Percentiles rank a stretch among this genome's conserved stretches.
Evolutionary conservation across 1,140 invertebrate genomes (phyloP).

Genomic region (Platyscapa corneri): DNA sequence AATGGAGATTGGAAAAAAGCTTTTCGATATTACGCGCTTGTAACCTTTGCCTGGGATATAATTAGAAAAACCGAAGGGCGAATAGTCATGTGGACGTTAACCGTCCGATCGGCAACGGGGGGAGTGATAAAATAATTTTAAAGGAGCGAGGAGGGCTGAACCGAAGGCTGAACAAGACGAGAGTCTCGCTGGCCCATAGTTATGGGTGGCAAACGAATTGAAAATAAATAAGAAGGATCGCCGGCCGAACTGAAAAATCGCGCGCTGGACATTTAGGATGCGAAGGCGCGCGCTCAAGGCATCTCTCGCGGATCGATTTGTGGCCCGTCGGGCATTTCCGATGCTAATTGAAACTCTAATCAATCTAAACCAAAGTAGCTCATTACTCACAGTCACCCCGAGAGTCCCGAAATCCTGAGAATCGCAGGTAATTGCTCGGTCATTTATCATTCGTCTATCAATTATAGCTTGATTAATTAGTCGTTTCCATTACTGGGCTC

Average conservation of each 20-base stretch:
- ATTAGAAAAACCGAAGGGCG: too few relatives aligned
- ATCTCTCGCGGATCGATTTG: conserved; percentile 28
- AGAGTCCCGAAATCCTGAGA: conserved; percentile 37
- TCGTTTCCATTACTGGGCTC: background rate
- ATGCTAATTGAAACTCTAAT: conserved; percentile 47
- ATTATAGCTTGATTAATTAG: conserved; percentile 47
- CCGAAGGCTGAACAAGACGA: background rate
- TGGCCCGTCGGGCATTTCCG: conserved; percentile 6
- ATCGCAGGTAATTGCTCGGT: conserved; percentile 16
- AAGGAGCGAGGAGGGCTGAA: background rate
- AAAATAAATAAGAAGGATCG: background rate
- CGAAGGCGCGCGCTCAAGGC: background rate
- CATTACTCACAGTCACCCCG: conserved; percentile 45
- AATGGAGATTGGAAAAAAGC: too few relatives aligned
- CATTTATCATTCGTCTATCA: conserved; percentile 47
- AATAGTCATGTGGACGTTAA: too few relatives aligned
- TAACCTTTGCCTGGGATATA: too few relatives aligned
- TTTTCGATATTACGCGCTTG: too few relatives aligned
- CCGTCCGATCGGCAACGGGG: too few relatives aligned
- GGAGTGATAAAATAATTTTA: too few relatives aligned
- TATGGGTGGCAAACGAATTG: background rate
- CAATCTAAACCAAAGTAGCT: conserved; percentile 24
- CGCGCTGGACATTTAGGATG: background rate
- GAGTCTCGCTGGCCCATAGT: too few relatives aligned
- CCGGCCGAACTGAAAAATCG: background rate